Percentiles rank a stretch among this genome's conserved stretches.
These are phyloP conservation scores for Formicarius rufipectus DNA, from an alignment of 2,113 vertebrate genomes.

Conservation along the genomic window DNA sequence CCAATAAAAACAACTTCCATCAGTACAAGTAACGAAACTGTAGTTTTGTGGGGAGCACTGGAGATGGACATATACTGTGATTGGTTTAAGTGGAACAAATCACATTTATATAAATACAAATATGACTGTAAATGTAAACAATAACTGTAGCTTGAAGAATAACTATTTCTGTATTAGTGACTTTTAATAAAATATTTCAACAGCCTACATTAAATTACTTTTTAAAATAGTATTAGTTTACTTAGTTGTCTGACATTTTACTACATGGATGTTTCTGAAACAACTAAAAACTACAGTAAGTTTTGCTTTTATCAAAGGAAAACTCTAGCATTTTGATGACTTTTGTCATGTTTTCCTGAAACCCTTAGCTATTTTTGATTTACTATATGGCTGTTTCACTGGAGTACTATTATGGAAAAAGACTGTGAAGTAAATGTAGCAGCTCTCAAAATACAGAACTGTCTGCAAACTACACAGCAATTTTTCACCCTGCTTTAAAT, in stretches of 20 bases:
- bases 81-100: neutral
- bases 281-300: neutral
- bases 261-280: neutral
- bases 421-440: neutral
- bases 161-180: neutral
- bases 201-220: neutral
- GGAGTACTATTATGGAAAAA: neutral
- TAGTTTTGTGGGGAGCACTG: neutral
- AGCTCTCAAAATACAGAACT: neutral
- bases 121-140: neutral
- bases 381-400: neutral
- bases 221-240: neutral
- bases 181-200: neutral
- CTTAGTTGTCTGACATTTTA: neutral
- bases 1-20: neutral
- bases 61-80: neutral
- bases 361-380: neutral
- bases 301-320: neutral
- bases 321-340: neutral
- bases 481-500: neutral
- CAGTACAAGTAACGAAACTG: neutral
- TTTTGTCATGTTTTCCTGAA: neutral
- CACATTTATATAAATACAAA: neutral
- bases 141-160: neutral
- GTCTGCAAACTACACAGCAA: neutral